These are phyloP conservation scores for Trichopria drosophilae DNA, from an alignment of 2,888 invertebrate species.

Conservation along the genomic window DNA sequence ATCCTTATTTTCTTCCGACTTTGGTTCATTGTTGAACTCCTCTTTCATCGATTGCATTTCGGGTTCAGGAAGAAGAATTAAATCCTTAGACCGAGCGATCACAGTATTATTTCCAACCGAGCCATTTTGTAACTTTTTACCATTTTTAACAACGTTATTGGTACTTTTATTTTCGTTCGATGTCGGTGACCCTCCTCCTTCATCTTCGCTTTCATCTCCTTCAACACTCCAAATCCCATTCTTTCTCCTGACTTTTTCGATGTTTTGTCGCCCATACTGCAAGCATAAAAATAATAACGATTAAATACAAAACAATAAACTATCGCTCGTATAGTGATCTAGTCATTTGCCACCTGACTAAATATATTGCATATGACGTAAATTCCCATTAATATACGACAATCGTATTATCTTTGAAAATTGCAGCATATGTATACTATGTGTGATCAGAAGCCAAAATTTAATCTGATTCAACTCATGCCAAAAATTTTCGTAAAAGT, in stretches of 20 bases:
- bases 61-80: constrained; percentile 75
- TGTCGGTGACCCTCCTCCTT: constrained; percentile 59
- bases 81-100: constrained; percentile 71
- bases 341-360: too few species aligned
- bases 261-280: constrained; percentile 80
- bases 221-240: constrained; percentile 59
- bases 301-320: background rate
- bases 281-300: constrained; percentile 49
- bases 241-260: constrained; percentile 58
- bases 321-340: too few species aligned
- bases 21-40: too few species aligned
- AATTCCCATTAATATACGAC: too few species aligned
- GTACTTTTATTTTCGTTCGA: constrained; percentile 38
- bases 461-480: too few species aligned
- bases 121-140: constrained; percentile 21
- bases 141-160: constrained; percentile 40
- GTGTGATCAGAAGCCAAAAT: too few species aligned
- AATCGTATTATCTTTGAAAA: too few species aligned
- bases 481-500: too few species aligned
- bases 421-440: too few species aligned
- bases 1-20: too few species aligned
- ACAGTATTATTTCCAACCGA: constrained; percentile 66
- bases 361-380: too few species aligned
- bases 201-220: constrained; percentile 62
- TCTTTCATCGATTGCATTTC: constrained; percentile 65